Evolutionary conservation across 2,888 invertebrate species (phyloP).

Genomic region (Orchestes rusci): DNA sequence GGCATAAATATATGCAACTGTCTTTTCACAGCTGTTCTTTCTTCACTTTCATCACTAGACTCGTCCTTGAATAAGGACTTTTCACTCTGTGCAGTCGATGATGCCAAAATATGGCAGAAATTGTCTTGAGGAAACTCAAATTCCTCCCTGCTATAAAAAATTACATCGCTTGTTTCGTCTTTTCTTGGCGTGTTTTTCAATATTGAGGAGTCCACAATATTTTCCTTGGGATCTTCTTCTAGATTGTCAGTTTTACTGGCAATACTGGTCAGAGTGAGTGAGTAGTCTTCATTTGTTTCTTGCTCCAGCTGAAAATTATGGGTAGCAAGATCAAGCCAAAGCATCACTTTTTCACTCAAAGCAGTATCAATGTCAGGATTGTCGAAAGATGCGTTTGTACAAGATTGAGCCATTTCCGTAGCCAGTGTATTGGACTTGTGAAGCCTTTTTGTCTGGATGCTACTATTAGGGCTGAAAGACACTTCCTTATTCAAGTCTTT

Average conservation of each 20-base stretch:
- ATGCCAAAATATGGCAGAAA: slow-evolving; percentile 25
- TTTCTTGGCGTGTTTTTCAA: slow-evolving; percentile 6
- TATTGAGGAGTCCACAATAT: slow-evolving; percentile 11
- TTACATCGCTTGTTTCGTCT: neutral
- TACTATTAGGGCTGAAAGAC: slow-evolving; percentile 13
- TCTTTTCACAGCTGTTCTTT: slow-evolving; percentile 34
- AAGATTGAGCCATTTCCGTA: slow-evolving; percentile 7
- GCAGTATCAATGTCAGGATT: slow-evolving; percentile 34
- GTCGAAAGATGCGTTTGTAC: neutral
- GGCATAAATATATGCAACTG: slow-evolving; percentile 74
- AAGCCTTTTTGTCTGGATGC: no score
- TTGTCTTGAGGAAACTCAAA: slow-evolving; percentile 10
- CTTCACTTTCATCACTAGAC: slow-evolving; percentile 10
- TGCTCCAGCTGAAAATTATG: slow-evolving; percentile 29
- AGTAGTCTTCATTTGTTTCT: slow-evolving; percentile 4
- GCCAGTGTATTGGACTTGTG: slow-evolving; percentile 8
- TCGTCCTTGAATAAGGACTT: slow-evolving; percentile 11
- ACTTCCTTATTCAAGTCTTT: slow-evolving; percentile 31
- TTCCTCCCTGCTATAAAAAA: slow-evolving; percentile 13
- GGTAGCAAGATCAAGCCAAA: slow-evolving; percentile 70
- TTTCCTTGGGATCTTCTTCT: neutral
- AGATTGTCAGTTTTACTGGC: neutral
- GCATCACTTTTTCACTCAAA: slow-evolving; percentile 65
- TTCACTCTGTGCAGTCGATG: neutral
- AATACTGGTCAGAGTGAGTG: slow-evolving; percentile 3